Conservation (phyloP, 2,113 vertebrate species). For the Leucopsar rothschildi region DNA sequence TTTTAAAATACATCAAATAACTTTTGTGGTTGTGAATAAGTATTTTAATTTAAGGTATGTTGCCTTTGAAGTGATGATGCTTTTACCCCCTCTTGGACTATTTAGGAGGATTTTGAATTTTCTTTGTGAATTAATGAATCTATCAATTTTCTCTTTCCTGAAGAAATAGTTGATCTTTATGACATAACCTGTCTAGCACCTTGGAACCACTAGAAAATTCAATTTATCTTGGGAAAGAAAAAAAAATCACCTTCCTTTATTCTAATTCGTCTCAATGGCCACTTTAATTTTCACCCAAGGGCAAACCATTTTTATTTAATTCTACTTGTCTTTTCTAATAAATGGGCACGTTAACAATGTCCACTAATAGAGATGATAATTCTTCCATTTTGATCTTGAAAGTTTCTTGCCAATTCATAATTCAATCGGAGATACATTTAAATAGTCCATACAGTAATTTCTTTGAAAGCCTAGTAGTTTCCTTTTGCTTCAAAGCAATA, state of each 20-base stretch:
- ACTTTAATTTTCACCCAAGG: slow-evolving; percentile 61
- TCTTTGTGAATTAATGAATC: slow-evolving; percentile 44
- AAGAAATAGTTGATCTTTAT: slow-evolving; percentile 39
- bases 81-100: background rate
- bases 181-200: background rate
- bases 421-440: background rate
- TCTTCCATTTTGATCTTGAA: slow-evolving; percentile 47
- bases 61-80: background rate
- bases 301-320: slow-evolving; percentile 63
- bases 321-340: slow-evolving; percentile 56
- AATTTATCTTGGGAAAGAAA: slow-evolving; percentile 23
- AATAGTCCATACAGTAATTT: background rate
- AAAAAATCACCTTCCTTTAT: background rate
- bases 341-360: slow-evolving; percentile 29
- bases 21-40: background rate
- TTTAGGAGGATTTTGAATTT: slow-evolving; percentile 17
- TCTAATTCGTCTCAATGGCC: slow-evolving; percentile 29
- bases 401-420: background rate
- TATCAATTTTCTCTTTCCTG: slow-evolving; percentile 38
- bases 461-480: background rate
- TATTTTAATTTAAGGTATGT: background rate
- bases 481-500: background rate
- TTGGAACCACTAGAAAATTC: slow-evolving; percentile 13
- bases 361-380: slow-evolving; percentile 40
- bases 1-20: background rate